Evolutionary conservation across 2,113 vertebrate genomes (phyloP).

Genomic region (Dromiciops gliroides): DNA sequence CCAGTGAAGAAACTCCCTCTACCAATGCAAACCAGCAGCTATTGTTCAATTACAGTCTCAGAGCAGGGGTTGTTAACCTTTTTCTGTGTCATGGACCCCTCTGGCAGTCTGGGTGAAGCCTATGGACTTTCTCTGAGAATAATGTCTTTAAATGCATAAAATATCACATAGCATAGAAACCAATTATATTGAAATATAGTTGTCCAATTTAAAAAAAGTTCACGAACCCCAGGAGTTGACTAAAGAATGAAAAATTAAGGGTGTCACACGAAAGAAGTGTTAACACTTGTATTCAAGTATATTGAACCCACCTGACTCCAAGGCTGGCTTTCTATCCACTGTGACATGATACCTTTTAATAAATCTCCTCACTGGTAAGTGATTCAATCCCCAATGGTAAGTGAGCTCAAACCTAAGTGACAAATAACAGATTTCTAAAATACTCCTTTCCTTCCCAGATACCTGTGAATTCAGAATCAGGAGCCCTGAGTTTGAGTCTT

Average conservation of each 20-base stretch:
- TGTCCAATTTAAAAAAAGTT: background rate
- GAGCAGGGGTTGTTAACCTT: background rate
- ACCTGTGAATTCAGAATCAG: background rate
- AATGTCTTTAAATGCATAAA: background rate
- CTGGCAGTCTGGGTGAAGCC: background rate
- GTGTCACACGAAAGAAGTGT: background rate
- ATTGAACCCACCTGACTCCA: too few species aligned
- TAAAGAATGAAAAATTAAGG: background rate
- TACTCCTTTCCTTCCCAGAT: background rate
- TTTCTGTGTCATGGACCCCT: background rate
- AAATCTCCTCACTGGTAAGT: too few species aligned
- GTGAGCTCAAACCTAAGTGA: too few species aligned
- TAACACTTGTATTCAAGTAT: too few species aligned
- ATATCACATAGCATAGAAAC: background rate
- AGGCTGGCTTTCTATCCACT: too few species aligned
- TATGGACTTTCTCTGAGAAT: background rate
- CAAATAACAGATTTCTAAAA: background rate
- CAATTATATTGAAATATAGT: background rate
- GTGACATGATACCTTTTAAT: too few species aligned
- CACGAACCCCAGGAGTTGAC: background rate
- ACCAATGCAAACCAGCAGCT: background rate
- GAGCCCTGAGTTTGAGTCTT: background rate
- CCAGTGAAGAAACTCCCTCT: background rate
- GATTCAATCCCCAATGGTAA: too few species aligned
- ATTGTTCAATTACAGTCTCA: background rate